phyloP scores from a whole-genome alignment of 2,888 invertebrate genomes.

The Coremacera marginata region DNA sequence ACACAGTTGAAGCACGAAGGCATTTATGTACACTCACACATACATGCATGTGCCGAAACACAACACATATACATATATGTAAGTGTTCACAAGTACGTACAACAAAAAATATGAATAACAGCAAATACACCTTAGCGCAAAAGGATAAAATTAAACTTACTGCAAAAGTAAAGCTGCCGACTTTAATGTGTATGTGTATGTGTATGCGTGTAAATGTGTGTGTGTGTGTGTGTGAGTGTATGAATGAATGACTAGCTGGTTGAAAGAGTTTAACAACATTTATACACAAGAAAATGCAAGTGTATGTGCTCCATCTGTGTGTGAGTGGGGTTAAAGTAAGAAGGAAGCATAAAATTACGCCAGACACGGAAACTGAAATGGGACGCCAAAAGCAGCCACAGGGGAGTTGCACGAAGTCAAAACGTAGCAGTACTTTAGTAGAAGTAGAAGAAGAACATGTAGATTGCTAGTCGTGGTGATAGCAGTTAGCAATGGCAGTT shows the following conservation, averaged over 20 bases:
- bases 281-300: background rate
- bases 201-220: background rate
- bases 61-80: conserved; percentile 1
- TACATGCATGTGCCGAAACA: background rate
- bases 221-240: background rate
- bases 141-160: conserved; percentile 29
- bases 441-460: background rate
- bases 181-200: conserved; percentile 46
- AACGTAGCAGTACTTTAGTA: background rate
- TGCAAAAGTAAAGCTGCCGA: conserved; percentile 47
- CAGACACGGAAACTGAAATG: conserved; percentile 38
- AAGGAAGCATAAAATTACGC: conserved; percentile 43
- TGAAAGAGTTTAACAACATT: conserved; percentile 49
- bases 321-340: conserved; percentile 1
- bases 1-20: background rate
- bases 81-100: conserved; percentile 37
- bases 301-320: background rate
- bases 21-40: conserved; percentile 5
- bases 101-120: conserved; percentile 44
- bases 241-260: conserved; percentile 37
- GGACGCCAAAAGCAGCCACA: conserved; percentile 24
- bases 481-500: background rate
- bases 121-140: conserved; percentile 17
- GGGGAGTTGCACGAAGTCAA: conserved; percentile 5
- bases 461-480: background rate